Evolutionary conservation across 2,888 invertebrate species (phyloP), one percentile per base, ranked within the genome.

Genomic region (Luperina testacea): DNA sequence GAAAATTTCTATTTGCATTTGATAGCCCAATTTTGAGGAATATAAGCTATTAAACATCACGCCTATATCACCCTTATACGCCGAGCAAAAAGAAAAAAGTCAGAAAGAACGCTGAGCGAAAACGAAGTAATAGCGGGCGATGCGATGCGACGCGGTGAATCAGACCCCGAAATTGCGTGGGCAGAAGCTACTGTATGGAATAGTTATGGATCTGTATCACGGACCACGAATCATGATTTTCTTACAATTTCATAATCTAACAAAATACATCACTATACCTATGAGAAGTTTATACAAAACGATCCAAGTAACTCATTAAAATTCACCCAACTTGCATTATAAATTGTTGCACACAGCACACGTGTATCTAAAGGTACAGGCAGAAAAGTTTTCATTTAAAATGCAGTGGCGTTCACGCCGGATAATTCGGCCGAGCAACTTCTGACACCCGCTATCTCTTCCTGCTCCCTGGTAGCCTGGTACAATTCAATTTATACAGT

Each of bases 401-500:
- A 89, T 89, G 84, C 88, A 85, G 77, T 71, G 82, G 82, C 57
- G 73, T 77, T 78, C 80, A 71, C 78, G 69, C 68, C 70, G 77
- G 79, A n/a, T 83, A 85, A 87, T 88, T 88, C 69, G 70, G 42
- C 77, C 64, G 87, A 51, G 67, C 51, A 87, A 90, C 74, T 86
- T 89, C 77, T 82, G 82, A 84, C 87, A 83, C 72, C 48, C 81
- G 82, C 80, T 74, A 77, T 85, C 84, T 85, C 88, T 81, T 74
- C 63, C 17, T 51, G 42, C 70, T 83, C 65, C 61, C 71, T 83
- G 83, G 59, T 67, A 72, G 63, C 86, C 84, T 77, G 68, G 88
- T 85, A 86, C 85, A 89, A 90, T 89, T 86, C 85, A 90, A 87
- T 90, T 88, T 85, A 86, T 86, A 78, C 78, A 75, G 81, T 80